phyloP scores from a whole-genome alignment of 2,113 vertebrate genomes.

The Tetrax tetrax region DNA sequence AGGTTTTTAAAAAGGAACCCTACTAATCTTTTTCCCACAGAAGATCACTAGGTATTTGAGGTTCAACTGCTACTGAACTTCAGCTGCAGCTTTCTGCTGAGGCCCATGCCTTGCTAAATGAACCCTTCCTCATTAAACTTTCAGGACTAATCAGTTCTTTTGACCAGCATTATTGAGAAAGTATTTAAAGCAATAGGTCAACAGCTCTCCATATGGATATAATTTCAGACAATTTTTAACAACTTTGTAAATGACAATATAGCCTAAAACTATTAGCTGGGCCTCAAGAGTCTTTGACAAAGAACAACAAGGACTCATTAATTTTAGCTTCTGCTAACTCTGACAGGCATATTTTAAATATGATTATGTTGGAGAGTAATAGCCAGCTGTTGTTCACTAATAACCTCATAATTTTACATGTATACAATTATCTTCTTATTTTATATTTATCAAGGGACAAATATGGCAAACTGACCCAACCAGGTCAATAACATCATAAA shows the following conservation, averaged over 20 bases:
- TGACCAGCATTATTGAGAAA: not conserved
- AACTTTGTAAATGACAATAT: not conserved
- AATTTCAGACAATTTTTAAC: not conserved
- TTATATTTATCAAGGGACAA: not conserved
- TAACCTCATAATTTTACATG: not conserved
- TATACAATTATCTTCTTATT: not conserved
- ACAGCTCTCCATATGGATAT: not conserved
- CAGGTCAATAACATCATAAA: not conserved
- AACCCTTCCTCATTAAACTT: not conserved
- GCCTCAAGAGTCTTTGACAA: not conserved
- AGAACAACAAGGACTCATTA: slow-evolving; percentile 3
- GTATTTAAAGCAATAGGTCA: not conserved
- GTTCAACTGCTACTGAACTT: not conserved
- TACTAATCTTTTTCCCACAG: not conserved
- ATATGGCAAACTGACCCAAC: not conserved
- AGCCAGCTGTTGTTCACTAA: not conserved
- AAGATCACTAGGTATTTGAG: not conserved
- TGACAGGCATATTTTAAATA: slow-evolving; percentile 35
- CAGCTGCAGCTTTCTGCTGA: not conserved
- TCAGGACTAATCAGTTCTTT: not conserved
- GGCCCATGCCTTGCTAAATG: not conserved
- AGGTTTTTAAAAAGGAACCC: not conserved
- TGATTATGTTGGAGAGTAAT: not conserved
- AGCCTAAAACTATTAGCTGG: not conserved
- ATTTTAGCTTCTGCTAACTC: not conserved